Evolutionary conservation across 2,888 invertebrate genomes (phyloP).

Genomic region (Branchipolynoe longqiensis): DNA sequence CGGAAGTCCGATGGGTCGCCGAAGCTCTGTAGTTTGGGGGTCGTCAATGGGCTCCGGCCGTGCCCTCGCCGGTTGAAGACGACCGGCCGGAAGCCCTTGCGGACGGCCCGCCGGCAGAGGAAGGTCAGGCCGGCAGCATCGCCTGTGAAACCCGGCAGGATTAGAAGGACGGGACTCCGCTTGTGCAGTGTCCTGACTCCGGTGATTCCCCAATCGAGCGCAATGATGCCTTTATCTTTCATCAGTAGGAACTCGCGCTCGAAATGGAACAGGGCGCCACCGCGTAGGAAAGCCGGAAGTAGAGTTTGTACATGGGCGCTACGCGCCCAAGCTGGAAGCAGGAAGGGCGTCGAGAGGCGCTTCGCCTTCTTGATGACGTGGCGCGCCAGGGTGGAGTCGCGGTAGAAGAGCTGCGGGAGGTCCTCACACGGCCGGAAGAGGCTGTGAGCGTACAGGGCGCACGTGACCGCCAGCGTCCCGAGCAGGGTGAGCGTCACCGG

Average conservation of each 20-base stretch:
- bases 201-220: conserved; percentile 75
- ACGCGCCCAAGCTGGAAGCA: conserved; percentile 72
- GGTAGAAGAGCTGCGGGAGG: conserved; percentile 70
- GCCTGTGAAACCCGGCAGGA: conserved; percentile 74
- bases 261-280: conserved; percentile 64
- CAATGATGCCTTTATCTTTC: conserved; percentile 76
- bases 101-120: conserved; percentile 70
- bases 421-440: conserved; percentile 19
- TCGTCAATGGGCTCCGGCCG: conserved; percentile 73
- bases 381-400: conserved; percentile 74
- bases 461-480: conserved; percentile 18
- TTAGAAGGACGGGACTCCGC: conserved; percentile 70
- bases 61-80: conserved; percentile 77
- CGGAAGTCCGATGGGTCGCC: conserved; percentile 77
- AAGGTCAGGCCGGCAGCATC: conserved; percentile 69
- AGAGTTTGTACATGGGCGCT: conserved; percentile 76
- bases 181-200: conserved; percentile 62
- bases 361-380: conserved; percentile 73
- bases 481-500: conserved; percentile 42
- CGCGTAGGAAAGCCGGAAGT: conserved; percentile 67
- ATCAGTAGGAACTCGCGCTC: conserved; percentile 75
- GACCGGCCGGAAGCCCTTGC: conserved; percentile 73
- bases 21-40: conserved; percentile 74
- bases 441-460: conserved; percentile 26
- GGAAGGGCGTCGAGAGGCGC: conserved; percentile 71